Conservation (phyloP, 2,888 invertebrate genomes). For the Cephus sareptanus region DNA sequence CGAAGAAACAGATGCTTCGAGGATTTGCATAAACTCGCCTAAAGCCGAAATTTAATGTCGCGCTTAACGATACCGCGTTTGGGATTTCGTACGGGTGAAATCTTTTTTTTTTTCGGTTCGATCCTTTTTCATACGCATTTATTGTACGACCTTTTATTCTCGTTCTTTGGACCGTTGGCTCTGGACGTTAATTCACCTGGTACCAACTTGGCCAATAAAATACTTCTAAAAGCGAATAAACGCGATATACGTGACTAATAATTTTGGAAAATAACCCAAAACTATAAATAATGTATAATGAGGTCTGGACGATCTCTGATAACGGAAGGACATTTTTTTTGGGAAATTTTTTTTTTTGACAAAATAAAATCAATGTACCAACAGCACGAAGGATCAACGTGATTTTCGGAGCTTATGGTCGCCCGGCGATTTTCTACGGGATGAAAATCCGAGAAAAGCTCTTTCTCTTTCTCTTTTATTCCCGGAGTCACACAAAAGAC, state of each 20-base stretch:
- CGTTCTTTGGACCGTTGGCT: not conserved
- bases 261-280: not conserved
- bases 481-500: not conserved
- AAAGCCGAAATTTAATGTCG: constrained; percentile 51
- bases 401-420: not conserved
- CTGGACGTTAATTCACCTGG: not conserved
- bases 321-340: too few species aligned
- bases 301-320: not conserved
- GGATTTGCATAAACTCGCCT: constrained; percentile 58
- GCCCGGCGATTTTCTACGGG: not conserved
- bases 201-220: not conserved
- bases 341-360: not conserved
- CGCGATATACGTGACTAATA: not conserved
- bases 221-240: not conserved
- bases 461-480: not conserved
- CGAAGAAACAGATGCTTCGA: constrained; percentile 51
- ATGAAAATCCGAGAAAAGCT: not conserved
- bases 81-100: constrained; percentile 27
- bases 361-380: not conserved
- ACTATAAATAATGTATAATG: not conserved
- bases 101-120: not conserved
- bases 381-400: not conserved
- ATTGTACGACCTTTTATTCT: constrained; percentile 23
- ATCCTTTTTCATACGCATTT: constrained; percentile 43
- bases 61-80: constrained; percentile 38